Base-by-base conservation (phyloP, 1,140 invertebrate species). In the Trichoplusia ni region DNA sequence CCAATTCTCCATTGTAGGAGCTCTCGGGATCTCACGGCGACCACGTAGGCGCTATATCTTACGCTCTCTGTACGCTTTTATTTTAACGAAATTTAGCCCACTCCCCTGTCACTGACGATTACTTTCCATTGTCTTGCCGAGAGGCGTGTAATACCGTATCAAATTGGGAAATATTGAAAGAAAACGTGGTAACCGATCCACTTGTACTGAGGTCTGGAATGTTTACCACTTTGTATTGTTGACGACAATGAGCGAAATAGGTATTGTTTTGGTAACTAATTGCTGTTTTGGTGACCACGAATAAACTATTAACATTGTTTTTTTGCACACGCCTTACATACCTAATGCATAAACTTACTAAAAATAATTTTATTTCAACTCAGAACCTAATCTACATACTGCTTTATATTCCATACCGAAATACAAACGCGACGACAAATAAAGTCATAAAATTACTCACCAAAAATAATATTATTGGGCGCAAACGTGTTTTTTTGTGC, bases 1-100 rank as follows among this genome's bases (percentile, higher is more conserved):
- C 87, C 87, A 90, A 90, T 90, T 90, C 87, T 82, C 84, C 75
- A 86, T 86, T 83, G 84, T 77, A 82, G 80, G 74, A 83, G 77
- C 76, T 76, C 73, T 69, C 60, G 74, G 73, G 77, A 79, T 77
- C 84, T 77, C 79, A 67, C 76, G 72, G 78, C 74, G 79, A 80
- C 82, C 87, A 90, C 87, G 87, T 90, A 89, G 83, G 81, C 79
- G 85, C 86, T 82, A 90, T 90, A 90, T 90, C 85, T 90, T 86
- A 82, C 78, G 73, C 71, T 83, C 82, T 77, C 77, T 77, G 81
- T 85, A 76, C 84, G 83, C 84, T 90, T 90, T 90, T 90, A 87
- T 90, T 90, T 88, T 90, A 88, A 88, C 85, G 79, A 90, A 89
- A 86, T 86, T 86, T 83, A 82, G 76, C 84, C 79, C 59, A 81